A percentile compares a stretch with the other conserved stretches of the same genome.
phyloP scores from a whole-genome alignment of 2,888 invertebrate species.

The Cephalotes varians region DNA sequence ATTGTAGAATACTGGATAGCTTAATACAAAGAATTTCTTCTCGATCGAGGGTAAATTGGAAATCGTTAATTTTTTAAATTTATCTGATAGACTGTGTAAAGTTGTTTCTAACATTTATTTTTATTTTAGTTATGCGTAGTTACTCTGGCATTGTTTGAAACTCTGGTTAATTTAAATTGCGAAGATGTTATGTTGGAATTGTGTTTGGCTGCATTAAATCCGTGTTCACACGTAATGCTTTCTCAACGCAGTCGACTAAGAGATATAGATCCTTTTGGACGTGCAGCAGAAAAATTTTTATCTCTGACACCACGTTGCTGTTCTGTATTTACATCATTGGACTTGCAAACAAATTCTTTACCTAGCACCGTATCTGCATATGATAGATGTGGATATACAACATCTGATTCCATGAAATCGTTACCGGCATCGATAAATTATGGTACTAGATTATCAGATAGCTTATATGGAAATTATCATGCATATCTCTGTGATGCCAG shows the following conservation, averaged over 20 bases:
- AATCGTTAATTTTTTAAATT: constrained; percentile 35
- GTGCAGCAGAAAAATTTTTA: constrained; percentile 92
- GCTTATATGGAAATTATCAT: constrained; percentile 93
- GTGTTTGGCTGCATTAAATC: constrained; percentile 93
- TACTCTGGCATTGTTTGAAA: constrained; percentile 95
- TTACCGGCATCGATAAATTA: constrained; percentile 76
- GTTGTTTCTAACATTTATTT: constrained; percentile 32
- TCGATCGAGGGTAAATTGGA: constrained; percentile 89
- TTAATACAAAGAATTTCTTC: constrained; percentile 92
- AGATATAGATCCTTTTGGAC: constrained; percentile 91
- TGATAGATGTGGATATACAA: constrained; percentile 57
- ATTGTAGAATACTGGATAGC: constrained; percentile 92
- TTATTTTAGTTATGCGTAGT: constrained; percentile 91
- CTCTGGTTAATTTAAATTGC: constrained; percentile 95
- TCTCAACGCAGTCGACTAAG: constrained; percentile 91
- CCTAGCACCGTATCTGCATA: constrained; percentile 68
- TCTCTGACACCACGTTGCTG: constrained; percentile 90
- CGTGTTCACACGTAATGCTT: constrained; percentile 93
- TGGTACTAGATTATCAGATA: constrained; percentile 85
- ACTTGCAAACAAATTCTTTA: constrained; percentile 71
- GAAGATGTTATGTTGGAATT: constrained; percentile 98
- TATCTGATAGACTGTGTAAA: neutral
- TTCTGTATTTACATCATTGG: constrained; percentile 64
- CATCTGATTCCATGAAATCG: constrained; percentile 73
- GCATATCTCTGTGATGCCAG: constrained; percentile 95